Conservation (phyloP, 2,888 invertebrate genomes). For the Ochropacha duplaris region DNA sequence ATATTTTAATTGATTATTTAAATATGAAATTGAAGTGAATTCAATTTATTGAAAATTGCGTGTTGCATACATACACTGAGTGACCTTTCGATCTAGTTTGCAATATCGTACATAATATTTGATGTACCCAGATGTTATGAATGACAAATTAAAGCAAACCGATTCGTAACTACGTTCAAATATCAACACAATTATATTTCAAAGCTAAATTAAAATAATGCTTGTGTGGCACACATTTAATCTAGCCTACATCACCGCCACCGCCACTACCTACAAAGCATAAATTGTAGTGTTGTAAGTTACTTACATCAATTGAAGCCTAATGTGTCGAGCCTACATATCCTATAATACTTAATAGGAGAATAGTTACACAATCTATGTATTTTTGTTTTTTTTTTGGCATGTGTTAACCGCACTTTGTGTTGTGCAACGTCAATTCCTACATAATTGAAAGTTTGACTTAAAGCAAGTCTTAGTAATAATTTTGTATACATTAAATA, state of each 20-base stretch:
- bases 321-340: neutral
- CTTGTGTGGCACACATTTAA: too few relatives aligned
- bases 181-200: constrained; percentile 26
- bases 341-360: neutral
- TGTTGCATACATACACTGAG: too few relatives aligned
- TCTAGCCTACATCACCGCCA: too few relatives aligned
- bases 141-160: constrained; percentile 3
- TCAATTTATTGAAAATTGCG: too few relatives aligned
- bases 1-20: neutral
- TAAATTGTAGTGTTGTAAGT: neutral
- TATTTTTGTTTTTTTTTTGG: neutral
- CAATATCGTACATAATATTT: neutral
- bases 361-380: neutral
- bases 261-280: constrained; percentile 37
- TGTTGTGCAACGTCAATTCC: neutral
- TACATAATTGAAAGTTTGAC: neutral
- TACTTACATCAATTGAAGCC: neutral
- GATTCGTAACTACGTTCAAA: constrained; percentile 28
- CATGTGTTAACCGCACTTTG: neutral
- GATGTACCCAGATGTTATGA: neutral
- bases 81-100: neutral
- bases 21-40: too few relatives aligned
- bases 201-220: constrained; percentile 37
- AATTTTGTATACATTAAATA: neutral
- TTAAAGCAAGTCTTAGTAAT: neutral